Evolutionary conservation across 1,140 invertebrate genomes (phyloP).

Genomic region (Phymastichus coffea): DNA sequence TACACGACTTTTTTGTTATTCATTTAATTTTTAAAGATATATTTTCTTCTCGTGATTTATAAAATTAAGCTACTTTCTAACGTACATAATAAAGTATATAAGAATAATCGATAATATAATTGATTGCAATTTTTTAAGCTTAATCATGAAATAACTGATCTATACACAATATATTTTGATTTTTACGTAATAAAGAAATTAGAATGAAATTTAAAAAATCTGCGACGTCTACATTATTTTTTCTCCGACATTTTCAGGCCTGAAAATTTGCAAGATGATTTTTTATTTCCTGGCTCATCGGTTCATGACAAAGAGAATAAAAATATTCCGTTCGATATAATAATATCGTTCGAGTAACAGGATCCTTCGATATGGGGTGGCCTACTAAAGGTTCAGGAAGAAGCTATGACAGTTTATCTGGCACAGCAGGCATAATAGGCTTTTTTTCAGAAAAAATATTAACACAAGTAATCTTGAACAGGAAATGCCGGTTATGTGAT

Average conservation of each 20-base stretch:
- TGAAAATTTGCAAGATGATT: not conserved
- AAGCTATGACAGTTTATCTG: conserved; percentile 14
- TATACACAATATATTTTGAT: no score
- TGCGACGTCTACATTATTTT: no score
- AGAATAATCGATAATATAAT: no score
- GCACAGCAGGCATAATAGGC: conserved; percentile 2
- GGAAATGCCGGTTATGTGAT: conserved; percentile 16
- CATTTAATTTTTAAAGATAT: no score
- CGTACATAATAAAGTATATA: no score
- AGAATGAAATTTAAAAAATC: no score
- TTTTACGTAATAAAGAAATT: no score
- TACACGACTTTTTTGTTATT: no score
- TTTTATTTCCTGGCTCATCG: not conserved
- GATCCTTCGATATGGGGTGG: conserved; percentile 1
- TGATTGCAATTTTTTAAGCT: no score
- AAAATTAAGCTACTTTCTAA: no score
- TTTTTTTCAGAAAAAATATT: conserved; percentile 3
- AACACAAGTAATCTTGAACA: not conserved
- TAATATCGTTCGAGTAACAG: not conserved
- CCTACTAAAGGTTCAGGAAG: conserved; percentile 3
- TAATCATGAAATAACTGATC: no score
- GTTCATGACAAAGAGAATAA: not conserved
- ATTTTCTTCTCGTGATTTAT: no score
- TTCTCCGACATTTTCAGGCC: not conserved
- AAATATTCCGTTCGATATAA: not conserved